phyloP scores from a whole-genome alignment of 2,888 invertebrate species.

The Cerceris ruficornis region DNA sequence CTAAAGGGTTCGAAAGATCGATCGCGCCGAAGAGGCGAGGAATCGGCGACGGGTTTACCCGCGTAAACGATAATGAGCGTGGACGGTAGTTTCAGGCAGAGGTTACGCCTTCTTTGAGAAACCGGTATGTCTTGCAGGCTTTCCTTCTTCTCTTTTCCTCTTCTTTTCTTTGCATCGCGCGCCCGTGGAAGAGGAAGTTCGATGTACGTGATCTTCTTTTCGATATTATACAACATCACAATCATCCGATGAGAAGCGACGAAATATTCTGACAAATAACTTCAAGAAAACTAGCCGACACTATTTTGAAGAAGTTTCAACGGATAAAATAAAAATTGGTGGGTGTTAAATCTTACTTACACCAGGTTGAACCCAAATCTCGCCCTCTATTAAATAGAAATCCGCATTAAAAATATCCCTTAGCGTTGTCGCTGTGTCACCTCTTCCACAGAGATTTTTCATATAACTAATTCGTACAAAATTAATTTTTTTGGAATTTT shows the following conservation, averaged over 20 bases:
- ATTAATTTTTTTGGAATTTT: too few species aligned
- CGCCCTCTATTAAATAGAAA: too few species aligned
- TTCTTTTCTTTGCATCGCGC: conserved; percentile 46
- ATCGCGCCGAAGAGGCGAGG: conserved; percentile 23
- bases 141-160: conserved; percentile 55
- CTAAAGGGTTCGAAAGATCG: conserved; percentile 1
- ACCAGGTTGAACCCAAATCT: too few species aligned
- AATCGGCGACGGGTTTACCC: conserved; percentile 60
- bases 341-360: too few species aligned
- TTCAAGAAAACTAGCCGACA: too few species aligned
- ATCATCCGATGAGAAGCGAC: conserved; percentile 6
- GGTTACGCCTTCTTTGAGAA: conserved; percentile 71
- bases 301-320: too few species aligned
- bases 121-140: conserved; percentile 69
- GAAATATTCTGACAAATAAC: too few species aligned
- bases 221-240: conserved; percentile 33
- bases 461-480: too few species aligned
- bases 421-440: too few species aligned
- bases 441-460: too few species aligned
- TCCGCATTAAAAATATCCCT: too few species aligned
- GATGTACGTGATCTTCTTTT: conserved; percentile 44
- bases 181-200: conserved; percentile 51
- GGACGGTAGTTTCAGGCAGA: conserved; percentile 72
- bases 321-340: too few species aligned
- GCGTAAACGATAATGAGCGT: conserved; percentile 70